phyloP scores from a whole-genome alignment of 2,113 vertebrate genomes.

The Cynoglossus semilaevis region DNA sequence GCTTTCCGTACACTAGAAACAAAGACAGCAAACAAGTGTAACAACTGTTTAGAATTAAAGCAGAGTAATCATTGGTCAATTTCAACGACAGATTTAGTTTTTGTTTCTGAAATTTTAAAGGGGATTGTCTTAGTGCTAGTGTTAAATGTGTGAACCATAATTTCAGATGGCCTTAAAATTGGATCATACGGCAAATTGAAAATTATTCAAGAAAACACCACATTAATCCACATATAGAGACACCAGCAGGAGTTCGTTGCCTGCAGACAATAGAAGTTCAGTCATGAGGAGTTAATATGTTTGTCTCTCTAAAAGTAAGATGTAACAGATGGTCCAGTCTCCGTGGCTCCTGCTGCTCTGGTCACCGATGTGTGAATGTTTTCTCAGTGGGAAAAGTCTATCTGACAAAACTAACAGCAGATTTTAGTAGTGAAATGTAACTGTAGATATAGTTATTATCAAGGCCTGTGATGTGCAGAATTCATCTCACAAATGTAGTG shows the following conservation, averaged over 20 bases:
- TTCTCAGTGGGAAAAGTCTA: neutral
- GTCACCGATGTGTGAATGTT: constrained; percentile 24
- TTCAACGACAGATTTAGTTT: neutral
- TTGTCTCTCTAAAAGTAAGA: constrained; percentile 4
- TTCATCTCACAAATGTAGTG: no score
- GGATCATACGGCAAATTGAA: no score
- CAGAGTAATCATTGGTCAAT: neutral
- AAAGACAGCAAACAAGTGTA: neutral
- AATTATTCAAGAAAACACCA: neutral
- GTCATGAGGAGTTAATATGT: constrained; percentile 11
- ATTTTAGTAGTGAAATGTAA: no score
- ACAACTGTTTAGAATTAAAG: neutral
- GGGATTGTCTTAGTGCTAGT: no score
- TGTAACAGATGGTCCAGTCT: constrained; percentile 31
- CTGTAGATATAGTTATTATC: no score
- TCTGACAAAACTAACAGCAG: neutral
- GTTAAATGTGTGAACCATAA: no score
- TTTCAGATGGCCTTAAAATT: no score
- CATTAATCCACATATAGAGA: neutral
- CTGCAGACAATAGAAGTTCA: neutral
- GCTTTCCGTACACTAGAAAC: constrained; percentile 89
- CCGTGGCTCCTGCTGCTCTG: constrained; percentile 19
- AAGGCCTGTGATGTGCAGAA: no score
- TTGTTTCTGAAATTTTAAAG: no score
- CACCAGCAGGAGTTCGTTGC: neutral